Evolutionary conservation across 2,797 vertebrate species (phyloP).

Genomic region (Aplochiton taeniatus): DNA sequence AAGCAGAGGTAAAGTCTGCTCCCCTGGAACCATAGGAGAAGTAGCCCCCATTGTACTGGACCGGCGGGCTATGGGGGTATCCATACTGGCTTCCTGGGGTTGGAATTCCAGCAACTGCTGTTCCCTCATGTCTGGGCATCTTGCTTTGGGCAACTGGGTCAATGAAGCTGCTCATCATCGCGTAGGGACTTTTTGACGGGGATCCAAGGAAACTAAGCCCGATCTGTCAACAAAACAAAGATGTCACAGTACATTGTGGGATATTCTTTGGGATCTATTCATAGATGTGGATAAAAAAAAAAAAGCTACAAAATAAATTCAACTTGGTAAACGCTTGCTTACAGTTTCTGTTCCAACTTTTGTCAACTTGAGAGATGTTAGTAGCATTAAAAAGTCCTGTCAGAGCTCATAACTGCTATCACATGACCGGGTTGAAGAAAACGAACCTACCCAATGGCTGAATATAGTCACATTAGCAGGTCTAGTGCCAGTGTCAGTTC

Average conservation of each 20-base stretch:
- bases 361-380: too few relatives aligned
- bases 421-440: too few relatives aligned
- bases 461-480: too few relatives aligned
- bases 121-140: conserved; percentile 75
- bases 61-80: conserved; percentile 56
- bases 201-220: conserved; percentile 31
- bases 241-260: background rate
- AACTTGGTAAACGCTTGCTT: too few relatives aligned
- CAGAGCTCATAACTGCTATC: too few relatives aligned
- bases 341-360: too few relatives aligned
- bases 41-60: conserved; percentile 79
- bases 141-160: conserved; percentile 74
- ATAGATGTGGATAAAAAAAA: too few relatives aligned
- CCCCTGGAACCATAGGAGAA: conserved; percentile 74
- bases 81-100: conserved; percentile 57
- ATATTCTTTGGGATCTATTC: too few relatives aligned
- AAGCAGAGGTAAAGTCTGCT: conserved; percentile 57
- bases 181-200: conserved; percentile 38
- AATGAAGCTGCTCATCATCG: conserved; percentile 76
- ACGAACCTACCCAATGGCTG: too few relatives aligned
- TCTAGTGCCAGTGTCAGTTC: too few relatives aligned
- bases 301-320: too few relatives aligned
- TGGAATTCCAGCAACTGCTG: conserved; percentile 58
- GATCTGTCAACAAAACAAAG: conserved; percentile 49
- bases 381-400: too few relatives aligned